phyloP scores from a whole-genome alignment of 2,797 vertebrate genomes.

The Nasua narica region DNA sequence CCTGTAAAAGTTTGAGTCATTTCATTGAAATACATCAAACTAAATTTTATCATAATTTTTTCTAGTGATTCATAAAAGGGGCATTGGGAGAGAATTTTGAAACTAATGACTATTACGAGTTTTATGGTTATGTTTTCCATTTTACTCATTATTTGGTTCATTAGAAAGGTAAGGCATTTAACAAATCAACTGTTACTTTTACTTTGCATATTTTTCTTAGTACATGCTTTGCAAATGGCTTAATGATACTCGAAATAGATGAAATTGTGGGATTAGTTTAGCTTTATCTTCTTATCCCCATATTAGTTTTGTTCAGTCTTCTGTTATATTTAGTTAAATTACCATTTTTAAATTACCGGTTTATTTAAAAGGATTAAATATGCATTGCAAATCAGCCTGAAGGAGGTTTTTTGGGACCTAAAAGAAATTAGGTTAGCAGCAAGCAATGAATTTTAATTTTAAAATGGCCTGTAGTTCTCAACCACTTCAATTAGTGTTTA shows the following conservation, averaged over 20 bases:
- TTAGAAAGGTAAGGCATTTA: constrained; percentile 23
- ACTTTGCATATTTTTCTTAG: not conserved
- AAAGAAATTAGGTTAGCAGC: constrained; percentile 55
- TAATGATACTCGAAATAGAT: not conserved
- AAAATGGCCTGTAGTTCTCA: not conserved
- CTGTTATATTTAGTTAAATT: constrained; percentile 18
- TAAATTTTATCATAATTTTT: not conserved
- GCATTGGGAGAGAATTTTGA: constrained; percentile 36
- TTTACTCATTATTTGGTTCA: not conserved
- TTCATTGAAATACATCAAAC: constrained; percentile 22
- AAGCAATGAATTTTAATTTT: constrained; percentile 55
- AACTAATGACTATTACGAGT: not conserved
- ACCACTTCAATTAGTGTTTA: not conserved
- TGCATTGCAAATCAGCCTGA: constrained; percentile 24
- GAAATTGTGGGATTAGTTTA: not conserved
- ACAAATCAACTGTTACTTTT: not conserved
- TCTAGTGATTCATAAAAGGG: not conserved
- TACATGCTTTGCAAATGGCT: not conserved
- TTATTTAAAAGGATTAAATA: constrained; percentile 37
- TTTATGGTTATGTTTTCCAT: constrained; percentile 7
- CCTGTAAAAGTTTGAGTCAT: not conserved
- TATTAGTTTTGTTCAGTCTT: constrained; percentile 16
- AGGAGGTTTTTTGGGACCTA: not conserved
- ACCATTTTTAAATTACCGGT: not conserved
- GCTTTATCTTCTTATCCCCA: not conserved